Evolutionary conservation across 2,888 invertebrate species (phyloP), one percentile per base, ranked within the genome.

Genomic region (Acanthacorydalis orientalis): DNA sequence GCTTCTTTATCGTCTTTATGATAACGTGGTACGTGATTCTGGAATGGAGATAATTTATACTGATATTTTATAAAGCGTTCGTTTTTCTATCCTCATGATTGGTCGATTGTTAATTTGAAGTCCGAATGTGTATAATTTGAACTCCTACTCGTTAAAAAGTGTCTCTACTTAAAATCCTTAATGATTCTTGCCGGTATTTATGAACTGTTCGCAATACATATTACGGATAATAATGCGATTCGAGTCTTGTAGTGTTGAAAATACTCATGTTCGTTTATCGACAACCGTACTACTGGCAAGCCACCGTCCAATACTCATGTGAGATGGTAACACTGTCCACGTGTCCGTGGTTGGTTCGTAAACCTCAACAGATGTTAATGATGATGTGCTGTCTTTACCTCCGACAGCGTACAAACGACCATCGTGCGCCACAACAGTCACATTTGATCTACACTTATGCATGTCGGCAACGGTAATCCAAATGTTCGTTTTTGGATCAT

Each of bases 201-300:
- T 6, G 6, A 23, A 23, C 23, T 23, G 2, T 23, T 23, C 3
- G 6, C 23, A 23, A 23, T 23, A 23, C 23, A 23, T n/a, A n/a
- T 23, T 23, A 23, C 23, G 6, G 2, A 23, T 6, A 23, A 23
- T 23, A 23, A 23, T 6, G 6, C 6, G 23, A 23, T 23, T 23
- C 23, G 6, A 23, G 23, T 23, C 23, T 23, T 23, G 23, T 23
- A 2, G 6, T 23, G 6, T 23, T 23, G 6, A 23, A 23, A 64
- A 65, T 63, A 70, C 78, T 80, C 78, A 80, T 72, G 78, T 77
- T 59, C 81, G 81, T 69, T 81, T 82, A 65, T 92, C 91, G 60
- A 95, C 87, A 60, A 92, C 83, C 53, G 85, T 84, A 49, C 92
- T 92, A 53, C 93, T 95, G 40, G 93, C 92, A 69, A 95, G 95